Conservation (phyloP, 2,888 invertebrate genomes). For the Plebejus anna region DNA sequence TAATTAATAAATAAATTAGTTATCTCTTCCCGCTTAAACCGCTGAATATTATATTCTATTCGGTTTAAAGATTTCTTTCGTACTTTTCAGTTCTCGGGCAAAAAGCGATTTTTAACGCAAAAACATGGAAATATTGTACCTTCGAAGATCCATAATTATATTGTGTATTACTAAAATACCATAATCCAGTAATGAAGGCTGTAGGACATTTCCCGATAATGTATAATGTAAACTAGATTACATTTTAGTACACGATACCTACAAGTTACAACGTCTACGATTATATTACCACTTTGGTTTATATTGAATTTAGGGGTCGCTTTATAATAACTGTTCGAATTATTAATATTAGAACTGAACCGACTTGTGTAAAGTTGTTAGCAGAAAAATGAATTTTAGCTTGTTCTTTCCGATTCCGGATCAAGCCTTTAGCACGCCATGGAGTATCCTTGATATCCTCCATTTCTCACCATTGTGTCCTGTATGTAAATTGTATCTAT, state of each 20-base stretch:
- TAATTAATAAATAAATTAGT: too few relatives aligned
- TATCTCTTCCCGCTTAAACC: too few relatives aligned
- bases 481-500: not conserved
- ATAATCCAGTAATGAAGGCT: not conserved
- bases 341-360: too few relatives aligned
- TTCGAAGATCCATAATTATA: not conserved
- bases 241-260: not conserved
- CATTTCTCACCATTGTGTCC: too few relatives aligned
- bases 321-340: not conserved
- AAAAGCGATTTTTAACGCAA: too few relatives aligned
- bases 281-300: not conserved
- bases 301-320: not conserved
- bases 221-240: constrained; percentile 2
- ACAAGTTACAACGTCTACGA: not conserved
- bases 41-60: too few relatives aligned
- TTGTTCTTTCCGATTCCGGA: too few relatives aligned
- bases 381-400: too few relatives aligned
- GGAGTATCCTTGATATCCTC: too few relatives aligned
- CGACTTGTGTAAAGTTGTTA: too few relatives aligned
- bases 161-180: not conserved
- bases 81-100: too few relatives aligned
- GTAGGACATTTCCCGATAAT: not conserved
- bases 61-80: too few relatives aligned
- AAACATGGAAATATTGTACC: not conserved
- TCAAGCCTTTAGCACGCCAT: not conserved